A percentile compares a stretch with the other conserved stretches of the same genome.
These are phyloP conservation scores for Caenorhabditis wallacei DNA, from an alignment of 2,888 invertebrate species.

Conservation along the genomic window DNA sequence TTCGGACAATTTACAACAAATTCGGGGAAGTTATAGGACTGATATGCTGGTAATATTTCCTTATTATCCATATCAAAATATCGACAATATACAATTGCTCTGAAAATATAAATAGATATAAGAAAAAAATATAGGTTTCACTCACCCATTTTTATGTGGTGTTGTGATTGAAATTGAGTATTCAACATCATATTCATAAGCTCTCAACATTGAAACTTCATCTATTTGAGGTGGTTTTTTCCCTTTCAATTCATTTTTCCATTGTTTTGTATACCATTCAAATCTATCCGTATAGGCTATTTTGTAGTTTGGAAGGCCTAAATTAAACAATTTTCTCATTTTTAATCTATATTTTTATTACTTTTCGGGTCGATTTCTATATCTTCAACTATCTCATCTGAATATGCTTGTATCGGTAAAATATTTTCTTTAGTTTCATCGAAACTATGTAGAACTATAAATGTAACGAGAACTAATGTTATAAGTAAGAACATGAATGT, in stretches of 20 bases:
- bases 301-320: conserved; percentile 45
- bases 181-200: conserved; percentile 42
- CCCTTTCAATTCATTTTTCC: conserved; percentile 50
- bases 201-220: neutral
- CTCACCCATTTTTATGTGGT: neutral
- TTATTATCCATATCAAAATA: conserved; percentile 19
- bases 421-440: conserved; percentile 8
- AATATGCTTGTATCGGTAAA: neutral
- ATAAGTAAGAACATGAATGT: conserved; percentile 31
- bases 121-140: too few relatives aligned
- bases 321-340: neutral
- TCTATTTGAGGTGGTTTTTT: conserved; percentile 31
- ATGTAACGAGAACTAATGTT: conserved; percentile 37
- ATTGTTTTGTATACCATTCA: conserved; percentile 45
- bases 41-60: conserved; percentile 9
- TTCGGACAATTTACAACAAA: conserved; percentile 39
- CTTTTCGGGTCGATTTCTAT: conserved; percentile 32
- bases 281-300: conserved; percentile 54
- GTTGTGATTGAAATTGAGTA: conserved; percentile 13
- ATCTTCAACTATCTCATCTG: neutral
- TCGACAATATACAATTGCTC: conserved; percentile 32
- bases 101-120: neutral
- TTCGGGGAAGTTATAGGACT: conserved; percentile 33
- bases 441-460: conserved; percentile 53
- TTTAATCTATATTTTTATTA: too few relatives aligned